Evolutionary conservation across 2,888 invertebrate species (phyloP).

Genomic region (Lymantria dispar): DNA sequence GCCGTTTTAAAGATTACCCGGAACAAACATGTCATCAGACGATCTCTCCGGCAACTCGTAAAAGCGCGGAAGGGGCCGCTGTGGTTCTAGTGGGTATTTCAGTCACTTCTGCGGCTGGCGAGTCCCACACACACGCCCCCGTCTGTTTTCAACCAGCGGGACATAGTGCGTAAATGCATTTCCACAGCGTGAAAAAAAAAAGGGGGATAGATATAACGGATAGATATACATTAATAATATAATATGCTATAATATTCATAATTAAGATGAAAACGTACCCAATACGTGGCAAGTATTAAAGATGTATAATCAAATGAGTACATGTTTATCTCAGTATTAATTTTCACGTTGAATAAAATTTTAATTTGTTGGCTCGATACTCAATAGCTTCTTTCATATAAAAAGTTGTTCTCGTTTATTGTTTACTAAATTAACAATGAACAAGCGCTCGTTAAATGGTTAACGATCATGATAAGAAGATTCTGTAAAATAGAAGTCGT

Average conservation of each 20-base stretch:
- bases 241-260: background rate
- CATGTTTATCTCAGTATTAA: constrained; percentile 23
- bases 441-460: constrained; percentile 62
- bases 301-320: constrained; percentile 18
- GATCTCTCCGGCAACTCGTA: no score
- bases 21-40: no score
- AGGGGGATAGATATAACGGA: no score
- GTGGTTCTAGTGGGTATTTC: no score
- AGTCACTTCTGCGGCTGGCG: no score
- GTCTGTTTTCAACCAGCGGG: no score
- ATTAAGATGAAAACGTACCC: constrained; percentile 30
- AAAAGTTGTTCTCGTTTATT: constrained; percentile 41
- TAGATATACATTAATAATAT: no score
- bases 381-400: constrained; percentile 35
- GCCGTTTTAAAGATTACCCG: no score
- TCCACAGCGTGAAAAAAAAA: no score
- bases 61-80: no score
- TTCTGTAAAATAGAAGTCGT: constrained; percentile 7
- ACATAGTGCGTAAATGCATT: no score
- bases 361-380: constrained; percentile 57
- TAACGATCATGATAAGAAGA: constrained; percentile 35
- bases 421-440: constrained; percentile 59
- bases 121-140: no score
- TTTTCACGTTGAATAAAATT: constrained; percentile 20
- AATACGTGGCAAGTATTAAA: constrained; percentile 24